Base-by-base conservation (phyloP, 2,113 vertebrate genomes). In the Gymnorhina tibicen region DNA sequence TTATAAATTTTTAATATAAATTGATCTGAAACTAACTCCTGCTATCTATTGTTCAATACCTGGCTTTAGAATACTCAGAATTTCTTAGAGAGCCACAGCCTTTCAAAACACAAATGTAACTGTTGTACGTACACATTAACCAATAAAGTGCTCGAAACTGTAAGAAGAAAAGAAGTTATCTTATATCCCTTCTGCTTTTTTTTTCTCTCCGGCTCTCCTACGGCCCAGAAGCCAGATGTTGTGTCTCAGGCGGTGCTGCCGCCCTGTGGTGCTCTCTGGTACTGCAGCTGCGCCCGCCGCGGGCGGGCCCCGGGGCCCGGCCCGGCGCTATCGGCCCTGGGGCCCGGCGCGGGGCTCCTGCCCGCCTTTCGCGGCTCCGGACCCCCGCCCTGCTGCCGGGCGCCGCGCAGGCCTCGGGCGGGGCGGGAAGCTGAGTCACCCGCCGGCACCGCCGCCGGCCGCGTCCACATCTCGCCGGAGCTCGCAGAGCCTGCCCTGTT, bases 211-310 rank as follows among this genome's bases (percentile, higher is more conserved):
- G 9, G 1, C 6, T 22, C 8, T 24, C 20, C 10, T 11, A 0
- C 4, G 21, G 20, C 16, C 8, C 2, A 0, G 10, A 7, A 1
- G 13, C 24, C 33, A 1, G 17, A 0, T 3, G 5, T 6, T 2
- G 16, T 7, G 3, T 1, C 49, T 0, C 0, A 9, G 59, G 18
- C 5, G 10, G 7, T 47, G 69, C 41, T 39, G 82, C 49, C 28
- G 69, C n/a, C 22, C 18, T 12, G n/a, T 19, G 81, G 13, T 19
- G 22, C 4, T 22, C 26, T 2, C 26, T 13, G 5, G 19, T 42
- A 42, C 47, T 42, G 75, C 56, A 6, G 35, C 33, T 7, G 22
- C 6, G 22, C 32, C 11, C 8, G 8, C 16, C 1, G 3, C 47
- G 13, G 42, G 42, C 42, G 42, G 41, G 41, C 37, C 5, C 35